phyloP scores from a whole-genome alignment of 2,888 invertebrate genomes.

The Bellardia bayeri region DNA sequence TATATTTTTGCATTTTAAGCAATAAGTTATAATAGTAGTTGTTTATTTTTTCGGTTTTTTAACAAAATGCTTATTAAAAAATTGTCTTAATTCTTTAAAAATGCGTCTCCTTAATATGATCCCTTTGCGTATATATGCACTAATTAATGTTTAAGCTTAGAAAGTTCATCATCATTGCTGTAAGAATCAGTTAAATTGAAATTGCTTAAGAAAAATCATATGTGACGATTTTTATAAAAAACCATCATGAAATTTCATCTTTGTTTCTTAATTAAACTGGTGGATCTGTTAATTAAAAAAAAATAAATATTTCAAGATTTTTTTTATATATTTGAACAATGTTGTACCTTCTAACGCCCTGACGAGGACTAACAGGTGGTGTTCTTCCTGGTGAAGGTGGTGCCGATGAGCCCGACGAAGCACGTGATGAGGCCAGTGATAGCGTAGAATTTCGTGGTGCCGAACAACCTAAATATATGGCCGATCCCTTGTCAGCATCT shows the following conservation, averaged over 20 bases:
- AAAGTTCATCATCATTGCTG: slow-evolving; percentile 8
- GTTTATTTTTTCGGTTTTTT: background rate
- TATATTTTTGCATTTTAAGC: slow-evolving; percentile 11
- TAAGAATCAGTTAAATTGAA: slow-evolving; percentile 8
- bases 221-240: slow-evolving; percentile 48
- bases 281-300: slow-evolving; percentile 75
- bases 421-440: slow-evolving; percentile 85
- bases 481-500: slow-evolving; percentile 86
- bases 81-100: slow-evolving; percentile 56
- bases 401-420: slow-evolving; percentile 87
- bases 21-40: slow-evolving; percentile 1
- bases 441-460: slow-evolving; percentile 81
- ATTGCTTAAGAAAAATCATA: slow-evolving; percentile 11
- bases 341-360: slow-evolving; percentile 85
- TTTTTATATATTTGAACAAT: background rate
- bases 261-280: slow-evolving; percentile 79
- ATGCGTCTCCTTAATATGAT: slow-evolving; percentile 48
- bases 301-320: background rate
- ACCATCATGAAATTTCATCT: slow-evolving; percentile 78
- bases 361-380: slow-evolving; percentile 91
- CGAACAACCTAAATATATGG: slow-evolving; percentile 86
- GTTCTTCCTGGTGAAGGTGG: slow-evolving; percentile 91
- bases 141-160: slow-evolving; percentile 17
- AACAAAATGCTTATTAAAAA: slow-evolving; percentile 42
- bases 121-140: slow-evolving; percentile 30